Evolutionary conservation across 2,888 invertebrate species (phyloP), one percentile per base, ranked within the genome.

Genomic region (Latrodectus elegans): DNA sequence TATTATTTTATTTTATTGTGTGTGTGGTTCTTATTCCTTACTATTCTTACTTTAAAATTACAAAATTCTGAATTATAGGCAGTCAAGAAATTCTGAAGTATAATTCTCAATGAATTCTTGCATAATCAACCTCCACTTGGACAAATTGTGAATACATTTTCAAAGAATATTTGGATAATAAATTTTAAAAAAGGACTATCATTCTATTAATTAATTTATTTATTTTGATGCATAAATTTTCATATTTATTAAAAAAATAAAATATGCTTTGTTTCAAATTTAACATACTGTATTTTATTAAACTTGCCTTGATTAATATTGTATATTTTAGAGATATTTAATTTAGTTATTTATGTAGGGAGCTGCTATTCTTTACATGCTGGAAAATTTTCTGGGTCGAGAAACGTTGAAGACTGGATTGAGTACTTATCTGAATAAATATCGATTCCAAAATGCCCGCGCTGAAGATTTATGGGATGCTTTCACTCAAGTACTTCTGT

Each of bases 401-500:
- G 94, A 94, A 73, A 93, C 94, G 26, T 93, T 96, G 89, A 94
- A 94, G 91, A 93, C 93, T 90, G 95, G 95, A 60, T 90, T 93
- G 52, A 91, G 91, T 38, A 89, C 90, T 38, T 96, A 96, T 92
- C 93, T 96, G 84, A 94, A 94, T 89, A 93, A 93, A 70, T 95
- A 95, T 91, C 94, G 94, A 90, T 96, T 94, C 92, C 93, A 93
- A 72, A 96, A 95, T 91, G 95, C 96, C 12, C 95, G 95, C 89
- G 95, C 95, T 8, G 93, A 95, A 90, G 97, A 97, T 91, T 93
- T 98, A 0, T 98, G 97, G 97, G 93, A 94, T 74, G 94, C 95
- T 64, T 93, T 96, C 89, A 95, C 95, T 87, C 94, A 94, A 91
- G 95, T 91, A 49, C 53, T 76, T 84, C 53, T 49, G 0, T 53